Evolutionary conservation across 2,113 vertebrate species (phyloP).

Genomic region (Ursus arctos): DNA sequence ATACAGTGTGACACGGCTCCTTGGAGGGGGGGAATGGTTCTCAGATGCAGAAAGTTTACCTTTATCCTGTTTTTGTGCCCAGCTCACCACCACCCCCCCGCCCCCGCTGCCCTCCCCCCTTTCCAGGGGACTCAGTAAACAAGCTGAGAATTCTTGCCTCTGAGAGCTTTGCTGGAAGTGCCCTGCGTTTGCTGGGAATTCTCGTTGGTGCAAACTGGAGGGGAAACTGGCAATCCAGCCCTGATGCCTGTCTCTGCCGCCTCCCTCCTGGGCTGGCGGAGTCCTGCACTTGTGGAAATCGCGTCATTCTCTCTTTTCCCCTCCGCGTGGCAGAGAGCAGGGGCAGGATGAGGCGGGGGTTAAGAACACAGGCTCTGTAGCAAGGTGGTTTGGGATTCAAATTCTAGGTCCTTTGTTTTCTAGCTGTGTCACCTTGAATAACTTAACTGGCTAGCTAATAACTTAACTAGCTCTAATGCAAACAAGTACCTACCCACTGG

Average conservation of each 20-base stretch:
- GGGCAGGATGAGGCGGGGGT: neutral
- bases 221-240: neutral
- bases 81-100: neutral
- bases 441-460: neutral
- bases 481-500: neutral
- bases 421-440: neutral
- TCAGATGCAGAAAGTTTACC: constrained; percentile 76
- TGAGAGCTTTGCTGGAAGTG: neutral
- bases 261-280: neutral
- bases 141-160: constrained; percentile 51
- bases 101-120: neutral
- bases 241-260: neutral
- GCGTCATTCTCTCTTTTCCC: fast-evolving
- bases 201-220: neutral
- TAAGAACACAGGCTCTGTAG: neutral
- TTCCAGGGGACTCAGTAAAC: constrained; percentile 51
- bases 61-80: constrained; percentile 77
- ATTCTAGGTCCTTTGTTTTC: neutral
- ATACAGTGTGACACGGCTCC: constrained; percentile 77
- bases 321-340: neutral
- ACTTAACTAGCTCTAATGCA: neutral
- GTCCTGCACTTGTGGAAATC: neutral
- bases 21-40: constrained; percentile 46
- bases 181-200: neutral
- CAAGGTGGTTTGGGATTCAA: neutral